Conservation (phyloP, 2,113 vertebrate genomes). For the Eolophus roseicapilla region DNA sequence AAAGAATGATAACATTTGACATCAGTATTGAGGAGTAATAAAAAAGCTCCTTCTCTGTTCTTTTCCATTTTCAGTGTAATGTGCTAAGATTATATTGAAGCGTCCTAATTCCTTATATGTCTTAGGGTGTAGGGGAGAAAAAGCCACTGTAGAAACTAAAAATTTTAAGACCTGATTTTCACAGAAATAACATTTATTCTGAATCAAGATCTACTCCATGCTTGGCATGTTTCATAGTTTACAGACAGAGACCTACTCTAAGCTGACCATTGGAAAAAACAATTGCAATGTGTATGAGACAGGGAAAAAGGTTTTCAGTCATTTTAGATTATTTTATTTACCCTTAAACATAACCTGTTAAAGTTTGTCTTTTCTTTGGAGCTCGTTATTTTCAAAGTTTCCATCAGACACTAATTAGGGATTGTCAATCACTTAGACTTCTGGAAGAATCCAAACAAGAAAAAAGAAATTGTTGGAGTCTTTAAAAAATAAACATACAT, state of each 20-base stretch:
- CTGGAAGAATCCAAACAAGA: not conserved
- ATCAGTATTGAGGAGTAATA: not conserved
- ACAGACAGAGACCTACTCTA: not conserved
- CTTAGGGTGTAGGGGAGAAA: not conserved
- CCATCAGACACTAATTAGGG: not conserved
- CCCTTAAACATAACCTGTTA: not conserved
- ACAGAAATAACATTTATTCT: not conserved
- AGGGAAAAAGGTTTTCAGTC: not conserved
- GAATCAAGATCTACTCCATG: not conserved
- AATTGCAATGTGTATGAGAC: not conserved
- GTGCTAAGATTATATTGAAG: not conserved
- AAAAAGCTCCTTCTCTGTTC: not conserved
- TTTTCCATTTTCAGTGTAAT: not conserved
- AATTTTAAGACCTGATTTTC: not conserved
- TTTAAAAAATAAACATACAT: not conserved
- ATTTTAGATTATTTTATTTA: not conserved
- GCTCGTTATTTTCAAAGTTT: not conserved
- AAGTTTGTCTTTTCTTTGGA: not conserved
- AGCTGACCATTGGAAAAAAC: not conserved
- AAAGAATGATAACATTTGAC: not conserved
- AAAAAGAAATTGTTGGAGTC: not conserved
- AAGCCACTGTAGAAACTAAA: not conserved
- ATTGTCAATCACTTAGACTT: not conserved
- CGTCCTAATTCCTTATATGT: not conserved
- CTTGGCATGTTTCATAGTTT: not conserved